Base-by-base conservation (phyloP, 2,797 vertebrate genomes). In the Chelonia mydas region DNA sequence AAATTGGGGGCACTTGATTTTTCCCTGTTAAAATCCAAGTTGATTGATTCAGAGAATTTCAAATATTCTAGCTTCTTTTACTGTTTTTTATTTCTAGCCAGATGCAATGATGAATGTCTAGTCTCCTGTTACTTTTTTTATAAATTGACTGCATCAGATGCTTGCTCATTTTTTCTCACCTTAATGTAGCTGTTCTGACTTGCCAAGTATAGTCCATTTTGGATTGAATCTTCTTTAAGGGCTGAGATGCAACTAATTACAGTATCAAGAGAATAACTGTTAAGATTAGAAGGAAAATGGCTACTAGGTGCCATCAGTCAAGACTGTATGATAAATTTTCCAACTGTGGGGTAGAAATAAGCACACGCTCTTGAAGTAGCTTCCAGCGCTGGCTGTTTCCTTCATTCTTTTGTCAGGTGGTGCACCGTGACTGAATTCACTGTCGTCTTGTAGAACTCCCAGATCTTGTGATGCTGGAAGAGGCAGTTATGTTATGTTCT, bases 1-100 rank as follows among this genome's bases (percentile, higher is more conserved):
- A 10, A 11, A 79, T 89, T 92, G 7, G 6, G 47, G 57, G 59
- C n/a, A 0, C n/a, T 89, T n/a, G 41, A 17, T 84, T 72, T 74
- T 85, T 89, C 82, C 10, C 2, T 59, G 57, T 31, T 45, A 2
- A 45, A 90, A 86, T 1, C 5, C 54, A 85, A 87, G 83, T 72
- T 50, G 21, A 21, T 41, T 31, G 49, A 77, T 31, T 77, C 27
- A 16, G 27, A 61, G 88, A 47, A 16, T 68, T 81, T 79, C 59
- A 90, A 23, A 49, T 1, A 3, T 74, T 47, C 41, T 77, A 82
- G 8, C 47, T 0, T 0, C 5, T 37, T 27, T 33, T 74, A 41
- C 51, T 37, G n/a, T 23, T 37, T 37, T n/a, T n/a, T 37, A 68
- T 68, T 68, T 68, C 83, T 50, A 1, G 15, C 74, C 90, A 28